Evolutionary conservation across 2,113 vertebrate genomes (phyloP), one percentile per base, ranked within the genome.

Genomic region (Mesitornis unicolor): DNA sequence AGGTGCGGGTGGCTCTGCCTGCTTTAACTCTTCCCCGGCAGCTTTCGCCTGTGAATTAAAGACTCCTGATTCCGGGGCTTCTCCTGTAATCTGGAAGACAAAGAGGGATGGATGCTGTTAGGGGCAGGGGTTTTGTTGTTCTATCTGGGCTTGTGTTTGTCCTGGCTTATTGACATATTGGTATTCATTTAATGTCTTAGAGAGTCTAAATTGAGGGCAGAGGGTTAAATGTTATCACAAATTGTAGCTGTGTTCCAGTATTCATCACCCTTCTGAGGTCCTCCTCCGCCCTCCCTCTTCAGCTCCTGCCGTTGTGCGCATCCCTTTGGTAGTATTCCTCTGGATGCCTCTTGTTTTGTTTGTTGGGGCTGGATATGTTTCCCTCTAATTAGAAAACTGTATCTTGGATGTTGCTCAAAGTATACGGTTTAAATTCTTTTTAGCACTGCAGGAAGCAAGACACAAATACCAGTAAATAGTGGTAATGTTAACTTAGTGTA

Each of bases 151-250:
- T 90, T 51, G 61, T 89, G 89, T 97, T 97, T 97, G 90, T 95
- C 90, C 85, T 84, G 60, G 51, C 61, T 93, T 97, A 89, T 90
- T 95, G 95, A 94, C 77, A 85, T 83, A 93, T 71, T 90, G 87
- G 74, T 92, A 90, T 93, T 97, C 86, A 79, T 97, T 95, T 97
- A 95, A 65, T 77, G 74, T 93, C 95, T 95, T 81, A 73, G 69
- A 95, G 81, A 86, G 83, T 84, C 95, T 86, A 95, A 97, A 96
- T 96, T 97, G 95, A 94, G 95, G 97, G 95, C 96, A 97, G 74
- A 78, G 93, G 96, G 97, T 97, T 97, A 98, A 97, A 97, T 91
- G 95, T 95, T 96, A 95, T 90, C 95, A 96, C 96, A 97, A 91
- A 94, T 96, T 92, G 95, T 95, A 93, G 93, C 95, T 91, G 90